Evolutionary conservation across 2,113 vertebrate species (phyloP).

Genomic region (Romanogobio albipinnatus): DNA sequence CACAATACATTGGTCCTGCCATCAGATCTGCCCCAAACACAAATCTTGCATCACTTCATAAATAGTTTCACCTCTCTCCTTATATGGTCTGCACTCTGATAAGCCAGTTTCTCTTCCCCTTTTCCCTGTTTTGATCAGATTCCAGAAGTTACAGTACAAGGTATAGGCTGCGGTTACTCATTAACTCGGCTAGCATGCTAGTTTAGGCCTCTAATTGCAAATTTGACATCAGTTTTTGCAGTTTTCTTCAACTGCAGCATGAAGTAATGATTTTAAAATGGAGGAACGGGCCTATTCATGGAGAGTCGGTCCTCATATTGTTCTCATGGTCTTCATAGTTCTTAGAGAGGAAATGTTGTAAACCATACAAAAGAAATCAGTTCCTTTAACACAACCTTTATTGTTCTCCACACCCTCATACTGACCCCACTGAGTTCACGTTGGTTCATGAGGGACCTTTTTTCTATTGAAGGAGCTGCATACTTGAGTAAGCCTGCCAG

Average conservation of each 20-base stretch:
- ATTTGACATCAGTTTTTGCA: not conserved
- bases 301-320: slow-evolving; percentile 15
- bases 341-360: slow-evolving; percentile 26
- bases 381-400: slow-evolving; percentile 49
- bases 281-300: not conserved
- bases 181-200: slow-evolving; percentile 59
- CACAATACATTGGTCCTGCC: slow-evolving; percentile 37
- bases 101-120: slow-evolving; percentile 77
- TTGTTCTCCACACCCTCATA: slow-evolving; percentile 36
- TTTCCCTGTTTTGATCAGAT: slow-evolving; percentile 56
- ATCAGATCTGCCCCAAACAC: slow-evolving; percentile 53
- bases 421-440: slow-evolving; percentile 40
- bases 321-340: slow-evolving; percentile 29
- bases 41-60: slow-evolving; percentile 65
- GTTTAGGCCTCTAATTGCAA: not conserved
- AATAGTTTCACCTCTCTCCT: slow-evolving; percentile 74
- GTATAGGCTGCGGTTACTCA: slow-evolving; percentile 67
- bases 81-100: slow-evolving; percentile 78
- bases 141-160: slow-evolving; percentile 56
- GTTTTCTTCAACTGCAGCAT: not conserved
- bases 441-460: not conserved
- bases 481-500: slow-evolving; percentile 34
- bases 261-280: slow-evolving; percentile 5
- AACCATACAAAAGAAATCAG: slow-evolving; percentile 33
- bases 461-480: slow-evolving; percentile 10